Evolutionary conservation across 2,797 vertebrate genomes (phyloP).

Genomic region (Dendrocincla tyrannina): DNA sequence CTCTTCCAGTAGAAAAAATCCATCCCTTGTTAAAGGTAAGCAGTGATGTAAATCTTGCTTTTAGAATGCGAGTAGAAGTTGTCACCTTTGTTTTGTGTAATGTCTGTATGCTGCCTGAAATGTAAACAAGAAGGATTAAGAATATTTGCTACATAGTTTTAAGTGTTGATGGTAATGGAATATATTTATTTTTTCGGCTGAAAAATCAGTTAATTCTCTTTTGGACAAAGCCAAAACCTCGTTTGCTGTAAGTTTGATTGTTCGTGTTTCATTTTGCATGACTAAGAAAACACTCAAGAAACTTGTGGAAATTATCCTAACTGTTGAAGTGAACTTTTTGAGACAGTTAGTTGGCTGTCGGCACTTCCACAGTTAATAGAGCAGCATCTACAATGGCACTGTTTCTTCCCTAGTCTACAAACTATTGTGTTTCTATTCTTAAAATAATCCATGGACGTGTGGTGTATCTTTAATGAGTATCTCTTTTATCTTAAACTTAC

Average conservation of each 20-base stretch:
- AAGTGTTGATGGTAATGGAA: neutral
- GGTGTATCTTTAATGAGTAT: neutral
- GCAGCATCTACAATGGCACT: neutral
- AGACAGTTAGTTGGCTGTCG: neutral
- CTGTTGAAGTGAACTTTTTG: neutral
- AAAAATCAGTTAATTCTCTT: neutral
- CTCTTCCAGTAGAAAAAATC: slow-evolving; percentile 95
- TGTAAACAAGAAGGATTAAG: neutral
- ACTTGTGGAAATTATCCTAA: neutral
- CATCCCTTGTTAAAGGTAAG: slow-evolving; percentile 94
- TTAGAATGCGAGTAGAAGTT: neutral
- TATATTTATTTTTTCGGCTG: neutral
- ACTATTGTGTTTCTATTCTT: neutral
- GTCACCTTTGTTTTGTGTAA: neutral
- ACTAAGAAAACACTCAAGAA: neutral
- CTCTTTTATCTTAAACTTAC: neutral
- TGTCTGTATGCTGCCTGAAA: neutral
- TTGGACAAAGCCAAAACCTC: neutral
- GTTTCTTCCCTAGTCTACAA: neutral
- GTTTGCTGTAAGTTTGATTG: neutral
- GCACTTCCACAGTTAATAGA: neutral
- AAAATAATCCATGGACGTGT: neutral
- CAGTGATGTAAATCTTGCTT: neutral
- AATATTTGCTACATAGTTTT: neutral
- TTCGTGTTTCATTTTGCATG: neutral